Evolutionary conservation across 2,113 vertebrate species (phyloP), one percentile per base, ranked within the genome.

Genomic region (Platysternon megacephalum): DNA sequence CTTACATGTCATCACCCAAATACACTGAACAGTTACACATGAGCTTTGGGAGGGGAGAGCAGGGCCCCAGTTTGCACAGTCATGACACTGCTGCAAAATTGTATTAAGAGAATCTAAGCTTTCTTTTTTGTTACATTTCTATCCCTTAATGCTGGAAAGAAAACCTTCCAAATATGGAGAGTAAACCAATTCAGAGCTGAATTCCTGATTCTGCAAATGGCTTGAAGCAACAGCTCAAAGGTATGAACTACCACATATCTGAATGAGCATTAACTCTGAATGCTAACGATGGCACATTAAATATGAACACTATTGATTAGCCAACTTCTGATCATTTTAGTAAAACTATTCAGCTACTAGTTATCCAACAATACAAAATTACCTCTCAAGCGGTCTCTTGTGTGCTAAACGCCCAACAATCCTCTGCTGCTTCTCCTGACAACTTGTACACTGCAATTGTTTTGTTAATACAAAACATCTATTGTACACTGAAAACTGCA

Each of bases 1-100:
- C 35, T 68, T 3, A 94, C 49, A 14, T 32, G 82, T 76, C 5
- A 44, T 52, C 0, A 0, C 35, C n/a, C 8, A 89, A 89, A 5
- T 5, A 11, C n/a, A 90, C 13, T 35, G 24, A 80, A 85, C 32
- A 85, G 8, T 16, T 68, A n/a, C 24, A 26, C 28, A 83, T 8
- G 26, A 83, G 24, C 42, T 28, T 46, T 78, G 42, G 74, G 74
- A 26, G 72, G 3, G 21, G 26, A 76, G 11, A 44, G 42, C 11
- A 24, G 24, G 39, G 21, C 35, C 83, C 42, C 82, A 89, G 0
- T 0, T 13, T 65, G n/a, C 58, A 89, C 82, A 80, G 86, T 89
- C 35, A 79, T 48, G 82, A 44, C 65, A 24, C 29, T 61, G 11
- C 2, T 46, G 56, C 32, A 92, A 81, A 76, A 78, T 87, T 81